Percentiles rank a stretch among this genome's conserved stretches.
Evolutionary conservation across 2,888 invertebrate species (phyloP).

Genomic region (Alloplasta piceator): DNA sequence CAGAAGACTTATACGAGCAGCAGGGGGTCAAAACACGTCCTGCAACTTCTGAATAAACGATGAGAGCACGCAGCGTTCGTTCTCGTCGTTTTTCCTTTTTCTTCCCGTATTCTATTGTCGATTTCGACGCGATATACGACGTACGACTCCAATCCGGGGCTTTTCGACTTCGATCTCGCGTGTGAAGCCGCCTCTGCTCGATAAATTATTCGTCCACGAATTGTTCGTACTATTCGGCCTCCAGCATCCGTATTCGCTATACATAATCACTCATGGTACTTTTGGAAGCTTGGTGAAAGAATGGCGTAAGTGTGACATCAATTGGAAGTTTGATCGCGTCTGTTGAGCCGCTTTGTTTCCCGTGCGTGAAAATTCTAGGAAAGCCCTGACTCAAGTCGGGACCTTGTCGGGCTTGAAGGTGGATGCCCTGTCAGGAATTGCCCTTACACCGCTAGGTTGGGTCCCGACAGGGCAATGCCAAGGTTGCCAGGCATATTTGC

Average conservation of each 20-base stretch:
- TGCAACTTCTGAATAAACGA: constrained; percentile 58
- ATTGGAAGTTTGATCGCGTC: no score
- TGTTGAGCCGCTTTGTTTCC: no score
- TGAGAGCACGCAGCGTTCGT: constrained; percentile 32
- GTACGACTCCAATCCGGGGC: neutral
- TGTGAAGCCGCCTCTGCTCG: constrained; percentile 30
- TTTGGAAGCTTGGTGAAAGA: no score
- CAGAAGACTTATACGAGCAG: neutral
- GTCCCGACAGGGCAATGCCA: no score
- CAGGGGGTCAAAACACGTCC: constrained; percentile 48
- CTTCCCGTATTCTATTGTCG: constrained; percentile 39
- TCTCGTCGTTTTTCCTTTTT: constrained; percentile 15
- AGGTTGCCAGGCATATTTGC: no score
- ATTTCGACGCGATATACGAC: constrained; percentile 29
- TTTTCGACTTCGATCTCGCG: constrained; percentile 30
- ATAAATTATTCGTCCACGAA: constrained; percentile 54
- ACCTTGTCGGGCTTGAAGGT: no score
- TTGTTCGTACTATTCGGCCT: constrained; percentile 44
- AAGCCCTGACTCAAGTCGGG: no score
- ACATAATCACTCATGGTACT: neutral
- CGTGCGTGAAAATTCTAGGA: no score
- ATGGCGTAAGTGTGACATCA: no score
- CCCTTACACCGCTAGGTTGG: no score
- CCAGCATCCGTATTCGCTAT: constrained; percentile 29
- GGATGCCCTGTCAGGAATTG: no score